Base-by-base conservation (phyloP, 2,797 vertebrate species). In the Cryptoprocta ferox region DNA sequence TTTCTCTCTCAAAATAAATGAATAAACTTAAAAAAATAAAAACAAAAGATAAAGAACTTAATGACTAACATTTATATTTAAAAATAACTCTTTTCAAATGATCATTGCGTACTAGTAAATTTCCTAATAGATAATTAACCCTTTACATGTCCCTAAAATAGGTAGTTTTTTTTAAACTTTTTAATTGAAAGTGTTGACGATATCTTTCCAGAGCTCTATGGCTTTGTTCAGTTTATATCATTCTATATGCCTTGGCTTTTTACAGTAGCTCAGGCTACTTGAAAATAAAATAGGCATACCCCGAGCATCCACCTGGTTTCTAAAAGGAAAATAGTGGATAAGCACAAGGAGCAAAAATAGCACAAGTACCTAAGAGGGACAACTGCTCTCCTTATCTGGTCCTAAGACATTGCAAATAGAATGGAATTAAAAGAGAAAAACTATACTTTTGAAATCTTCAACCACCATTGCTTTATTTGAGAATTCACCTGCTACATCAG, bases 81-180 rank as follows among this genome's bases (percentile, higher is more conserved):
- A 89, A 95, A 89, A 28, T 71, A 81, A 63, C 28, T 92, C 13
- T 76, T 7, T 66, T 96, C 35, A 50, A 84, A 68, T 89, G 63
- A 68, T 83, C 50, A 85, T n/a, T 93, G 16, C 2, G 88, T n/a
- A 35, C 3, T 81, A 87, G 82, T 56, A 89, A 88, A 92, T 4
- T 73, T 24, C 63, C 30, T 89, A 61, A 53, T 11, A 87, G 59
- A 71, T 76, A 11, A 11, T 39, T 71, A 65, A 2, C 0, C 3
- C 35, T 93, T 91, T 80, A 30, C 7, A 42, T 76, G 10, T 21
- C 8, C 18, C 24, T 73, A 94, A 94, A 90, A 73, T 95, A 75
- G 11, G 4, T 30, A 28, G 1, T 42, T 5, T 37, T 73, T 45
- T 53, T 96, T 82, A 66, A 48, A 75, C 19, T 79, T 92, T 50